Percentiles rank a stretch among this genome's conserved stretches.
phyloP scores from a whole-genome alignment of 2,113 vertebrate genomes.

The Synodontis membranacea region DNA sequence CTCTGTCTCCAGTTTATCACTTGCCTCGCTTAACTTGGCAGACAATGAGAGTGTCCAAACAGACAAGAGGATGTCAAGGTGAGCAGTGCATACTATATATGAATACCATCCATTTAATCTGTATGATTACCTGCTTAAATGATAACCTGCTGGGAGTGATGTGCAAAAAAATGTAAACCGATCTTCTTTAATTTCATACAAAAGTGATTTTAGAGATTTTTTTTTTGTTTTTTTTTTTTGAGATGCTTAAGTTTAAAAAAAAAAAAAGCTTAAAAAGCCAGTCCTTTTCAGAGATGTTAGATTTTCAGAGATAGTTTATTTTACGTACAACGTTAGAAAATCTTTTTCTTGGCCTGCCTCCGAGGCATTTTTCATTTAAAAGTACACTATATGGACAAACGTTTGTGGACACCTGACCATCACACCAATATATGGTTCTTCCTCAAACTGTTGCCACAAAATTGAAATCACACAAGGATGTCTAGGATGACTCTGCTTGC shows the following conservation, averaged over 20 bases:
- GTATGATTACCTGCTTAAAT: neutral
- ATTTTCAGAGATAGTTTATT: neutral
- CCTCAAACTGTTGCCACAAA: too few species aligned
- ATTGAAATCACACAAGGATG: too few species aligned
- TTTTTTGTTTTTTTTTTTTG: neutral
- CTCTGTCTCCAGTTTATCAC: constrained; percentile 90
- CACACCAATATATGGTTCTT: too few species aligned
- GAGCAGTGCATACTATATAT: constrained; percentile 52
- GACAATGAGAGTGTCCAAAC: constrained; percentile 84
- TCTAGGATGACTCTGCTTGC: too few species aligned
- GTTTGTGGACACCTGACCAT: too few species aligned
- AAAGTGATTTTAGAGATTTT: neutral
- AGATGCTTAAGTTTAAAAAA: neutral
- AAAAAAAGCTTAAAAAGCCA: too few species aligned
- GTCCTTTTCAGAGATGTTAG: neutral
- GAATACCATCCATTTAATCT: neutral
- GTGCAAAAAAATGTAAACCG: neutral
- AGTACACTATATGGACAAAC: too few species aligned
- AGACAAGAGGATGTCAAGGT: constrained; percentile 91
- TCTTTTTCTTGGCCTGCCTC: neutral
- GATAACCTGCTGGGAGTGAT: neutral
- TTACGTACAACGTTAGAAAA: neutral
- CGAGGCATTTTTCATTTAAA: neutral
- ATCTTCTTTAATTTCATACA: neutral
- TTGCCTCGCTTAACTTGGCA: constrained; percentile 91